Evolutionary conservation across 35 echinoderm and acorn worm genomes (phyloP), one percentile per base, ranked within the genome.

Genomic region (Anneissia japonica): DNA sequence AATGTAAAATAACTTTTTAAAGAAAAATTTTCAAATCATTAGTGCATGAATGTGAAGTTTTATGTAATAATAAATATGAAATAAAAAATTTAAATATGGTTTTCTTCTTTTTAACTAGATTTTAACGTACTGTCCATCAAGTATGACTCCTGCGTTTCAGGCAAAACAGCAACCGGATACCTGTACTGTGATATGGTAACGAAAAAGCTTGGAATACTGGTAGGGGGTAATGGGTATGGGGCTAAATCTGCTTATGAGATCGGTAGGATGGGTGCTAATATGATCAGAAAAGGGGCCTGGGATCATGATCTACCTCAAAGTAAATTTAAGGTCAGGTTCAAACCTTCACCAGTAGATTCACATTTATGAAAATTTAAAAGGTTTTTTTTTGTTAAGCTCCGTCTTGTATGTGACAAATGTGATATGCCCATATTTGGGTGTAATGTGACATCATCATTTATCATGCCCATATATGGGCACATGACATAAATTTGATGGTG

Each of bases 111-210:
- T 84, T 16, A n/a, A 40, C 7, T 51, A 92, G 91, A 36, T 79
- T 30, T 92, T 23, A 76, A 78, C 34, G 32, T 81, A 12, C 9
- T 86, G 31, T 88, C 85, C 0, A 64, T 75, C 16, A 34, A 88
- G 36, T 75, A 51, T 72, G 86, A 88, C 74, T 55, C 85, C 13
- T 79, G 80, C 77, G 91, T 84, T 7, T 82, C 87, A 35, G 34
- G 32, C 26, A 36, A 91, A 46, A 96, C 90, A 12, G 34, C 85
- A 28, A 91, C 74, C 23, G 34, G 72, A 14, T 85, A 83, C 34
- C 89, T 77, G 16, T 95, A 89, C 81, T 92, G 86, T 36, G 93
- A 87, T n/a, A 96, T 96, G 93, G n/a, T 92, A 19, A 83, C 81
- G 16, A 72, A 86, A 31, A 46, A 38, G 34, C 32, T 96, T 35